phyloP scores from a whole-genome alignment of 2,797 vertebrate species.

The Scolopax bukidnonensis region DNA sequence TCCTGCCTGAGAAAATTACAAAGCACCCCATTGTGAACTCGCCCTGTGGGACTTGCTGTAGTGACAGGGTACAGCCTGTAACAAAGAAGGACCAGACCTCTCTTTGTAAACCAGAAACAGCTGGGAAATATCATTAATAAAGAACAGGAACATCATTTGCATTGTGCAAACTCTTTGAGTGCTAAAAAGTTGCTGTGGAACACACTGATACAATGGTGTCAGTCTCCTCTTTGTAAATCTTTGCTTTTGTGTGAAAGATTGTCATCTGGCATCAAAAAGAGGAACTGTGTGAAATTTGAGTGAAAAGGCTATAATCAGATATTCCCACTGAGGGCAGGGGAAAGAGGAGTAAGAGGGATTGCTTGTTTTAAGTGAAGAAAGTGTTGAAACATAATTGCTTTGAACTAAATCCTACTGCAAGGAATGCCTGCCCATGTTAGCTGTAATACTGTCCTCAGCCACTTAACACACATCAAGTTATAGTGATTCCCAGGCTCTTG shows the following conservation, averaged over 20 bases:
- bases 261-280: not conserved
- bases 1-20: not conserved
- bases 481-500: not conserved
- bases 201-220: not conserved
- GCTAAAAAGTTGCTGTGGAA: not conserved
- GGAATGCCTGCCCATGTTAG: not conserved
- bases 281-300: not conserved
- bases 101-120: conserved; percentile 11
- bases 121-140: not conserved
- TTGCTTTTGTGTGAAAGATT: not conserved
- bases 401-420: not conserved
- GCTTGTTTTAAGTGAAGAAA: not conserved
- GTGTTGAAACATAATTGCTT: not conserved
- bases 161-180: not conserved
- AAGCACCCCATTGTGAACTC: not conserved
- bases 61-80: not conserved
- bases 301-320: conserved; percentile 7
- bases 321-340: not conserved
- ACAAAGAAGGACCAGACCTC: not conserved
- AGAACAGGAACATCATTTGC: not conserved
- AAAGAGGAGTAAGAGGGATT: not conserved
- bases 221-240: not conserved
- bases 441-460: not conserved
- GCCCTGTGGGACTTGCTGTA: not conserved
- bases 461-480: not conserved